phyloP scores from a whole-genome alignment of 2,888 invertebrate species.

The Drosophila hamatofila region DNA sequence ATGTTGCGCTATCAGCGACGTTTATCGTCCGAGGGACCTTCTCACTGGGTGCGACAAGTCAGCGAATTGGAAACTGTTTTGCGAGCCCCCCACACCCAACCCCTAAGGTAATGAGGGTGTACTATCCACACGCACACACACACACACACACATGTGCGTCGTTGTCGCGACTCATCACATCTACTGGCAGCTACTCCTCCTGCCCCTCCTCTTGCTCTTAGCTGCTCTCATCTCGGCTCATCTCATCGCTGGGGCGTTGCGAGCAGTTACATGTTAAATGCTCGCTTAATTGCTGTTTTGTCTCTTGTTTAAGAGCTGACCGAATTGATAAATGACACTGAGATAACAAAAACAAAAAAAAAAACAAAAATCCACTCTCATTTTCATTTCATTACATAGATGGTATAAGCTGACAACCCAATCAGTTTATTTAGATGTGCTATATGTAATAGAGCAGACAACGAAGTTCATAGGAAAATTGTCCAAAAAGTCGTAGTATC shows the following conservation, averaged over 20 bases:
- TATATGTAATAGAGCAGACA: background rate
- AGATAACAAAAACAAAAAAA: constrained; percentile 12
- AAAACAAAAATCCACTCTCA: background rate
- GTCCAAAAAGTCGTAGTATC: background rate
- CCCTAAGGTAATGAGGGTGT: constrained; percentile 49
- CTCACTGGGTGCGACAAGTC: constrained; percentile 76
- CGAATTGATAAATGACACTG: constrained; percentile 55
- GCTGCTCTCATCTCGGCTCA: background rate
- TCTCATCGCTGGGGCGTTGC: constrained; percentile 69
- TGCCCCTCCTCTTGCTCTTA: background rate
- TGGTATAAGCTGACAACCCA: background rate
- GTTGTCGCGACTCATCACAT: constrained; percentile 30
- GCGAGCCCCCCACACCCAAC: background rate
- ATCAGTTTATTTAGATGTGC: background rate
- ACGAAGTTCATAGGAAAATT: background rate
- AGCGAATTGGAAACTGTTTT: constrained; percentile 69
- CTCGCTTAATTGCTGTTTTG: constrained; percentile 60
- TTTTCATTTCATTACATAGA: constrained; percentile 2
- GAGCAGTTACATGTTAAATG: constrained; percentile 73
- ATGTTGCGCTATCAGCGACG: constrained; percentile 74
- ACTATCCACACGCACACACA: background rate
- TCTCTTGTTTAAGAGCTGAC: constrained; percentile 60
- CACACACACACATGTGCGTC: constrained; percentile 9
- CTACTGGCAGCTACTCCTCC: constrained; percentile 16
- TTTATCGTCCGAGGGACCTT: constrained; percentile 66